Conservation (phyloP, 2,797 vertebrate species). For the Streptopelia turtur region DNA sequence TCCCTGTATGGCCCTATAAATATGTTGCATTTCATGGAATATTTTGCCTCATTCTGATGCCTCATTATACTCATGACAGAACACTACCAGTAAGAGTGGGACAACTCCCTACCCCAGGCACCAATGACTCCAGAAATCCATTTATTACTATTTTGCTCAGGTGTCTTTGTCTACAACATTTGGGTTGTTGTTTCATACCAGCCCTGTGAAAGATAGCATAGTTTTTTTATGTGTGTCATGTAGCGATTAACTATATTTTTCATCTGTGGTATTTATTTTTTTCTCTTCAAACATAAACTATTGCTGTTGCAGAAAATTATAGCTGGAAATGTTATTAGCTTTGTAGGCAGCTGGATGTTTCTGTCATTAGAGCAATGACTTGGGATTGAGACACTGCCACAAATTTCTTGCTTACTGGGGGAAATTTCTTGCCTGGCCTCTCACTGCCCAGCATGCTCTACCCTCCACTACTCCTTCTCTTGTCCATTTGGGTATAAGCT, state of each 20-base stretch:
- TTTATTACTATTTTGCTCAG: accelerated
- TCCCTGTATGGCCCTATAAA: not conserved
- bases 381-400: not conserved
- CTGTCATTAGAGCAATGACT: not conserved
- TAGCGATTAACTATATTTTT: not conserved
- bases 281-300: not conserved
- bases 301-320: not conserved
- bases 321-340: not conserved
- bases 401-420: not conserved
- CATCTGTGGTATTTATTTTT: not conserved
- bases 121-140: not conserved
- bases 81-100: not conserved
- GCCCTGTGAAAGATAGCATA: not conserved
- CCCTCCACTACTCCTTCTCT: not conserved
- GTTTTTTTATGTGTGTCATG: not conserved
- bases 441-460: not conserved
- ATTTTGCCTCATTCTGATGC: not conserved
- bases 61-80: not conserved
- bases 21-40: not conserved
- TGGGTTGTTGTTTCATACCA: not conserved
- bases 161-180: not conserved
- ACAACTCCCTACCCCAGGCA: not conserved
- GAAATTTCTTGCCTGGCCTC: not conserved
- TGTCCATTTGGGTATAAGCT: not conserved
- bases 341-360: not conserved